phyloP scores from a whole-genome alignment of 2,113 vertebrate genomes.

The Echinops telfairi region DNA sequence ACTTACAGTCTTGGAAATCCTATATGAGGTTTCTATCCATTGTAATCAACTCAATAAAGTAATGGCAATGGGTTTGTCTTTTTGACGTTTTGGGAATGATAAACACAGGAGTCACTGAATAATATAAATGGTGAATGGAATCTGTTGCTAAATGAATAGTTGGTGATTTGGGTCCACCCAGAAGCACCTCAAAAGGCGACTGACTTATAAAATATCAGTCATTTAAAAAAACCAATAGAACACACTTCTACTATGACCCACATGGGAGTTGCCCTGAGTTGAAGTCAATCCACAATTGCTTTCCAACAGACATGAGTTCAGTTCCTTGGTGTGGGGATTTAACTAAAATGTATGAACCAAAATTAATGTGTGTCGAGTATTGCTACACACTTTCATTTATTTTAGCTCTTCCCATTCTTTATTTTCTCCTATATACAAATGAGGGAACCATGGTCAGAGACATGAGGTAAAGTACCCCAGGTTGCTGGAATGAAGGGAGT shows the following conservation, averaged over 20 bases:
- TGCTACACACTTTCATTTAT: neutral
- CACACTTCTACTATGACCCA: neutral
- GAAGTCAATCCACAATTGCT: neutral
- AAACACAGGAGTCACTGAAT: neutral
- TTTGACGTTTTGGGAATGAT: too few species aligned
- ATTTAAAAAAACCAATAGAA: neutral
- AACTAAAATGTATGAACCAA: neutral
- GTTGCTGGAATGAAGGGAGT: neutral
- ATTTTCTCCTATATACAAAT: neutral
- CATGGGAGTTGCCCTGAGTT: neutral
- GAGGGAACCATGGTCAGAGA: conserved; percentile 31
- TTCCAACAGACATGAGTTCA: neutral
- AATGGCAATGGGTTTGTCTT: too few species aligned
- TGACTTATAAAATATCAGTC: neutral
- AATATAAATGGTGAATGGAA: neutral
- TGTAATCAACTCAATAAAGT: too few species aligned
- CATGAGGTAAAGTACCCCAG: neutral
- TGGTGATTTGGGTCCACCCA: neutral
- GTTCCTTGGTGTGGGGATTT: neutral
- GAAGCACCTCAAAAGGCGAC: neutral
- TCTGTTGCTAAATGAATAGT: neutral
- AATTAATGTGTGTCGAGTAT: neutral
- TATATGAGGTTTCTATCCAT: too few species aligned
- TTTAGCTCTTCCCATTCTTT: neutral
- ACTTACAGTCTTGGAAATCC: too few species aligned